Evolutionary conservation across 2,888 invertebrate species (phyloP), one percentile per base, ranked within the genome.

Genomic region (Camptogramma bilineatum): DNA sequence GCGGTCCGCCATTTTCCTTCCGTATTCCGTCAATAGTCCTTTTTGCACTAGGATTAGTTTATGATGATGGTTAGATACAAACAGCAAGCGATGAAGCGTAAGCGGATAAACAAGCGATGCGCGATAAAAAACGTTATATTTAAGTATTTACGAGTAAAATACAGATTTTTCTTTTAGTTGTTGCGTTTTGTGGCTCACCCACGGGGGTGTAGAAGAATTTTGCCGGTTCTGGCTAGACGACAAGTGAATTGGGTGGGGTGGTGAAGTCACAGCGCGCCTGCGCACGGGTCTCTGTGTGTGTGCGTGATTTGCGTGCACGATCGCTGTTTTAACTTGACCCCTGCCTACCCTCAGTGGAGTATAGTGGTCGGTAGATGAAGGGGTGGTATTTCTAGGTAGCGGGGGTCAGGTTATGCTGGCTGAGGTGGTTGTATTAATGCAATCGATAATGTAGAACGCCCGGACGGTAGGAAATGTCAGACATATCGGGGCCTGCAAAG

Each of bases 391-490:
- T 76, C 80, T 77, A 64, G 76, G 81, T 80, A 80, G 73, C 58
- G 62, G 72, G 74, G 89, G 60, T 84, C 87, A 66, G 17, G 28
- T 19, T 75, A 70, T 0, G 28, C 0, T 85, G 85, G 90, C 73
- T 66, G 48, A 44, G 70, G 70, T 77, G 75, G 76, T 78, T 80
- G 81, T 87, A 84, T 87, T 86, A 87, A 87, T 86, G 86, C 86
- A 91, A 93, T 93, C 92, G 88, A 93, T 93, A 93, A 90, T 86
- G 87, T 88, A 87, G 88, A 85, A 80, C 80, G 83, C 81, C 85
- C 85, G 81, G 82, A 58, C 57, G 64, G 75, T 78, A 81, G 88
- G 87, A 88, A 89, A 91, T 88, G 88, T 91, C 91, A 91, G 91
- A 91, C 89, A 76, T 77, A 82, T 76, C 85, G 91, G 87, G 81